These are phyloP conservation scores for Pachyuromys duprasi DNA, from an alignment of 2,797 vertebrate genomes.

Conservation along the genomic window DNA sequence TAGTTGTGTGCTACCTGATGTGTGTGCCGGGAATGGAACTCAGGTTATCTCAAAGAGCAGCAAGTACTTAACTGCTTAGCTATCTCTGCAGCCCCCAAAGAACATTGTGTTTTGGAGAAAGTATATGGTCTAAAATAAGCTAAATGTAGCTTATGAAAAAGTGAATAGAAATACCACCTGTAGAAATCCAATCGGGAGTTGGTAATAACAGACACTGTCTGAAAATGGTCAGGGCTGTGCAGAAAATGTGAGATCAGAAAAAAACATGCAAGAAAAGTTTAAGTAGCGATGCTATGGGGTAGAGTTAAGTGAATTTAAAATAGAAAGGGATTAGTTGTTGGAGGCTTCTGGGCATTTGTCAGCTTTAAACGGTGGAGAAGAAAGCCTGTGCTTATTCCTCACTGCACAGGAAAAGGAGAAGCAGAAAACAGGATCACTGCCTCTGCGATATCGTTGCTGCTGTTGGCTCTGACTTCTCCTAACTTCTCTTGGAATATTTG, in stretches of 20 bases:
- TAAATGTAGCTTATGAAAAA: slow-evolving; percentile 10
- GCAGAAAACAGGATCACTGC: neutral
- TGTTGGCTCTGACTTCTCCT: neutral
- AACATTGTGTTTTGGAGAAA: slow-evolving; percentile 53
- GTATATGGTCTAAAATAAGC: neutral
- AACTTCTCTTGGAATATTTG: slow-evolving; percentile 50
- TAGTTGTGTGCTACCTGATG: neutral
- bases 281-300: neutral
- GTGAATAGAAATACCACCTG: slow-evolving; percentile 41
- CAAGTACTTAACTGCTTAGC: neutral
- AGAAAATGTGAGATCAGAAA: slow-evolving; percentile 2
- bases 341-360: slow-evolving; percentile 14
- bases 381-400: neutral
- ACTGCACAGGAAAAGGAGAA: neutral
- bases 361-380: neutral
- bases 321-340: slow-evolving; percentile 37
- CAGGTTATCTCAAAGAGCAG: neutral
- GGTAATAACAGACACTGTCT: slow-evolving; percentile 37
- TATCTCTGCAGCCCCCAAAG: neutral
- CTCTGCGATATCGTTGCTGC: neutral
- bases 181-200: slow-evolving; percentile 47
- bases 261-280: neutral
- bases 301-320: slow-evolving; percentile 49
- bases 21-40: neutral
- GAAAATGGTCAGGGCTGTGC: neutral